Evolutionary conservation across 30 jellyfish, hydroid and myxozoan genomes (phyloP), one percentile per base, ranked within the genome.

Genomic region (Turritopsis dohrnii): DNA sequence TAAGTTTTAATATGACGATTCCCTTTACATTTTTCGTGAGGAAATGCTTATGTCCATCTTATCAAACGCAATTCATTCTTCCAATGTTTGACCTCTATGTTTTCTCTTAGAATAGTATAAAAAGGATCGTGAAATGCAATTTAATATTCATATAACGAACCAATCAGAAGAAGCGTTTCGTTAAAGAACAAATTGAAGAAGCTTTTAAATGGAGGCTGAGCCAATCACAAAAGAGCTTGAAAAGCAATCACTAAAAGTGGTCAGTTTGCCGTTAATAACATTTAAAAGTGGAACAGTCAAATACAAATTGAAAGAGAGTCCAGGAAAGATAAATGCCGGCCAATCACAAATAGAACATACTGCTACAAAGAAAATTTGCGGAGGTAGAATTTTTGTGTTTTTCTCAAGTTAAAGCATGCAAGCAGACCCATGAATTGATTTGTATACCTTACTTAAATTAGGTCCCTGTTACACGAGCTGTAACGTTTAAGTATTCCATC

Each of bases 221-320:
- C 60, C 60, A 3, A 41, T 41, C 60, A 41, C 13, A 41, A 41
- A 41, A 13, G 60, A 41, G 60, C 60, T 3, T 5, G 60, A 41
- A 41, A 41, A 41, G 60, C 60, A 13, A 13, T 13, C 60, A 75
- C 24, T 75, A 66, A 29, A 75, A 73, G 72, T 66, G n/a, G 73
- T 28, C 22, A 21, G 9, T n/a, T 19, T 81, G 17, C 90, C 90
- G 71, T 65, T 84, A 72, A 24, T 65, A 66, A 84, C 85, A 53
- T 29, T 84, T 28, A 84, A 84, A 27, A 84, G 90, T 74, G 90
- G 90, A 24, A 84, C 76, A 53, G 52, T 84, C 8, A 84, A 84
- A 54, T 84, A 41, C 73, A 84, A 84, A 29, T 16, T 29, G 20
- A 41, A 41, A 41, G 60, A 41, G 60, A 41, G 60, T 41, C 60